Base-by-base conservation (phyloP, 2,888 invertebrate genomes). In the Hipparchia semele region DNA sequence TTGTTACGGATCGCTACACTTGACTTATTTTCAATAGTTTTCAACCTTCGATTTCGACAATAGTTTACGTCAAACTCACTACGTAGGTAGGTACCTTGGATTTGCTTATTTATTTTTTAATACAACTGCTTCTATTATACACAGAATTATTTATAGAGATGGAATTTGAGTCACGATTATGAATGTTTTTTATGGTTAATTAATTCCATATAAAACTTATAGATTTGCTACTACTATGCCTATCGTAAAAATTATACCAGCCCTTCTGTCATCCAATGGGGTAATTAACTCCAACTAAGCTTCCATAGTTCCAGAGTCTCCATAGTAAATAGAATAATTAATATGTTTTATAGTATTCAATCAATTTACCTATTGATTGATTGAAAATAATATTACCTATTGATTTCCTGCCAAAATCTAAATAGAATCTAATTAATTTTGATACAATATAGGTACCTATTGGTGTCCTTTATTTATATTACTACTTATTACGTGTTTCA, bases 61-160 rank as follows among this genome's bases (percentile, higher is more conserved):
- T 74, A 75, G 82, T 84, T 87, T 84, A 82, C 89, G 88, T 90
- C 89, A 88, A 71, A 56, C 68, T 23, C 33, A 46, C 60, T 10
- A 7, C 23, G 10, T 49, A 51, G 53, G 39, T 33, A n/a, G 13
- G 61, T 12, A 59, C 9, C 9, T 33, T 54, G 33, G 58, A 70
- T 62, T 13, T 51, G 51, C 23, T 51, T 65, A 65, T 61, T 64
- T 58, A 13, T 72, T 64, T 68, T 72, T 53, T 53, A 61, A 53
- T 53, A 61, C 12, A n/a, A n/a, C 53, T 61, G 23, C 49, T 61
- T 51, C 39, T 39, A n/a, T n/a, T n/a, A n/a, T n/a, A 39, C 61
- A 6, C 4, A 59, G 53, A 61, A 54, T 23, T 23, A 7, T 51
- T 53, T 61, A 39, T 61, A 62, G 23, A 68, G n/a, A 51, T 33